Base-by-base conservation (phyloP, 2,888 invertebrate genomes). In the Drosophila rellima region DNA sequence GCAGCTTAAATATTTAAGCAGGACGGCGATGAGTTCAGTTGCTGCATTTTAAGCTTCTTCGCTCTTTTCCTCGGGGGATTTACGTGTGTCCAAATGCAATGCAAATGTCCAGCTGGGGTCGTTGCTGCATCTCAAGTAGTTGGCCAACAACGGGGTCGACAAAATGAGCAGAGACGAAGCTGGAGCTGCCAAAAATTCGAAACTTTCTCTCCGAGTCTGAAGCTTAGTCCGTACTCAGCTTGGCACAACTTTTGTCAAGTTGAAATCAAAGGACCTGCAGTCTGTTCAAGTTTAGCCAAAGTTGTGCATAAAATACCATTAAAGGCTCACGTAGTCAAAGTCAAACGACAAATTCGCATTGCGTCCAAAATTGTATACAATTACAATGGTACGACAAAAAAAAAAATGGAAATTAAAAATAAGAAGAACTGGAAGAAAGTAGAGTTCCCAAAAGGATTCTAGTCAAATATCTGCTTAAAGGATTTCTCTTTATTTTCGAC, bases 321-420 rank as follows among this genome's bases (percentile, higher is more conserved):
- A 85, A 85, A 85, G 77, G 81, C 77, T 87, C 79, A 88, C 73
- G 85, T 82, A 79, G 77, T 75, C 79, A 77, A 85, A 82, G 81
- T 84, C 88, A 82, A 87, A 80, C 77, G 85, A 80, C 73, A 80
- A 88, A 87, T 85, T 88, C 85, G 82, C 85, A 85, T 70, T 74
- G 77, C 74, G 70, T 63, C 39, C 47, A 44, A 55, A 62, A 62
- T 54, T 68, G 57, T 68, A 68, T 65, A 59, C 73, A 59, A 62
- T 69, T 73, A 55, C 64, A 64, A 64, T 76, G 20, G 42, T 42
- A 17, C 18, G 56, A 61, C 40, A 40, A 55, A 50, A 44, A 15
- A 33, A 45, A 10, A n/a, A 3, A 18, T n/a, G 18, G 6, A 26
- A 15, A 45, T 45, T 10, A 26, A 35, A 31, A 52, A 33, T 33